Evolutionary conservation across 1,140 invertebrate species (phyloP).

Genomic region (Pseudobourletiella spinata): DNA sequence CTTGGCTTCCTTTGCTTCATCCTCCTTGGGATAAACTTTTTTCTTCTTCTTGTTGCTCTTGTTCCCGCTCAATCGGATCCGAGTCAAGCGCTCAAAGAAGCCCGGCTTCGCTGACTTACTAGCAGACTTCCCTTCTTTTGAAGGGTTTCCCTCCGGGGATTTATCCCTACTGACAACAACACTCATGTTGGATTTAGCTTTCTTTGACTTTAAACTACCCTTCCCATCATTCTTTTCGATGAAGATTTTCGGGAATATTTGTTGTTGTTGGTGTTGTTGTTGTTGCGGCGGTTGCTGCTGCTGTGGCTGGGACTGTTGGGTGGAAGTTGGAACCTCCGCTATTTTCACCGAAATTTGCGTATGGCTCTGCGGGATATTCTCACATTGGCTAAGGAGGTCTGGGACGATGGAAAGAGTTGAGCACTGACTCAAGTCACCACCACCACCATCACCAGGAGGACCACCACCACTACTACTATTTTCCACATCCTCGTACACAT

Average conservation of each 20-base stretch:
- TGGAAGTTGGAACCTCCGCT: slow-evolving; percentile 8
- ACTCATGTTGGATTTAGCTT: neutral
- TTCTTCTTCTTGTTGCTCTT: slow-evolving; percentile 28
- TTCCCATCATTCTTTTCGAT: slow-evolving; percentile 19
- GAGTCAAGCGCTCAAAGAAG: slow-evolving; percentile 32
- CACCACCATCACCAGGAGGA: neutral
- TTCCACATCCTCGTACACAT: slow-evolving; percentile 6
- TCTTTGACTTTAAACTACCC: neutral
- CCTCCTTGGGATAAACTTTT: slow-evolving; percentile 30
- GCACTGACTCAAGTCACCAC: neutral
- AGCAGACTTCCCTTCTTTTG: slow-evolving; percentile 11
- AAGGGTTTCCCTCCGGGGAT: neutral
- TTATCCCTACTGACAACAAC: neutral
- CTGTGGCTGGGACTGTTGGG: slow-evolving; percentile 4
- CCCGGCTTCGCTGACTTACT: slow-evolving; percentile 23
- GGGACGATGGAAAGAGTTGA: slow-evolving; percentile 31
- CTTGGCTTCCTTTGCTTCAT: too few species aligned
- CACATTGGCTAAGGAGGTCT: slow-evolving; percentile 33
- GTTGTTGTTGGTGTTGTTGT: slow-evolving; percentile 14
- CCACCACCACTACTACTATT: neutral
- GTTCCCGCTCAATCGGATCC: slow-evolving; percentile 29
- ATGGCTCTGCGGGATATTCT: slow-evolving; percentile 17
- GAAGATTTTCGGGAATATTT: slow-evolving; percentile 32
- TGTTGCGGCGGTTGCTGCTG: slow-evolving; percentile 12
- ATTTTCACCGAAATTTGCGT: slow-evolving; percentile 29